Evolutionary conservation across 1,140 invertebrate genomes (phyloP).

Genomic region (Cotesia chilonis): DNA sequence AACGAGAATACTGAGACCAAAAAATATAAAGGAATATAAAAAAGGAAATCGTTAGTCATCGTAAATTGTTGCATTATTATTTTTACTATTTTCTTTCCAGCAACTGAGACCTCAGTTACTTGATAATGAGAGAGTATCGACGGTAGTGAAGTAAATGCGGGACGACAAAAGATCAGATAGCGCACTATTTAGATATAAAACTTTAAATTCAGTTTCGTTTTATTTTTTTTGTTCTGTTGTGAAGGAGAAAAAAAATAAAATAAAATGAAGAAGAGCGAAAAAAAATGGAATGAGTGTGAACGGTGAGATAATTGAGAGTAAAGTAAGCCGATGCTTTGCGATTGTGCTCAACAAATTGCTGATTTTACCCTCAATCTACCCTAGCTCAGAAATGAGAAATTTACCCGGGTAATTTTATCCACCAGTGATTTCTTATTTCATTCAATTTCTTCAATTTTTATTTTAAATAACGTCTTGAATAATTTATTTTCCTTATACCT

Average conservation of each 20-base stretch:
- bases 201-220: not conserved
- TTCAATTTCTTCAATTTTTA: slow-evolving; percentile 14
- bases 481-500: not conserved
- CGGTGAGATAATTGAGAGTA: slow-evolving; percentile 14
- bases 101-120: not conserved
- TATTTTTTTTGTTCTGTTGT: not conserved
- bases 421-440: slow-evolving; percentile 13
- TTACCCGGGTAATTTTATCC: slow-evolving; percentile 17
- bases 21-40: not conserved
- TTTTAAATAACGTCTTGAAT: slow-evolving; percentile 19
- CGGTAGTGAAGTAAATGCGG: no score
- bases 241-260: not conserved
- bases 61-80: not conserved
- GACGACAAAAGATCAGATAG: no score
- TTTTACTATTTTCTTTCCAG: not conserved
- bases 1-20: not conserved
- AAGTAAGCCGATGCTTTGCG: slow-evolving; percentile 8
- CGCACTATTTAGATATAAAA: not conserved
- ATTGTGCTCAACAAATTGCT: slow-evolving; percentile 25
- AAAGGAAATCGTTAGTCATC: slow-evolving; percentile 3
- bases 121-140: no score
- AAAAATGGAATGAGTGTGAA: slow-evolving; percentile 7
- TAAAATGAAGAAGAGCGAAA: not conserved
- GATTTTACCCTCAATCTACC: slow-evolving; percentile 21
- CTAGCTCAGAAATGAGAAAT: slow-evolving; percentile 20